These are phyloP conservation scores for Furcifer pardalis DNA, from an alignment of 2,797 vertebrate genomes.

Conservation along the genomic window DNA sequence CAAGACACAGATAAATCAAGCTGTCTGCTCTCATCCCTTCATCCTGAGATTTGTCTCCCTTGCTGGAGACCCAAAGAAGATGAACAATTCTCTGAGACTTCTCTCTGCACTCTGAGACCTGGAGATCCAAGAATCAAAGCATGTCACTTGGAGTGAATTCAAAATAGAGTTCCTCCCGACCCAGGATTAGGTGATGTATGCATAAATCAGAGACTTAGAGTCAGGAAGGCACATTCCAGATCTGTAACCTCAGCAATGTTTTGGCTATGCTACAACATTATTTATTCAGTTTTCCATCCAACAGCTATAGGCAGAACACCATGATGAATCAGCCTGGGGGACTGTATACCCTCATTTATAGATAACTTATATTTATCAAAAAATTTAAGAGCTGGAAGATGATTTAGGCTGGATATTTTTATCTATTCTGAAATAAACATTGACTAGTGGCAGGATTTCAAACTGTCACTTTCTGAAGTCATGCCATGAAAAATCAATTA, in stretches of 20 bases:
- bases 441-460: neutral
- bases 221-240: too few relatives aligned
- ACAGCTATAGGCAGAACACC: neutral
- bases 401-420: neutral
- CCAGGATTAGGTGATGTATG: too few relatives aligned
- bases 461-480: conserved; percentile 31
- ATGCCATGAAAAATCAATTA: conserved; percentile 34
- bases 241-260: neutral
- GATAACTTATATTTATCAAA: neutral
- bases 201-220: too few relatives aligned
- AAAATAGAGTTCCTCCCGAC: too few relatives aligned
- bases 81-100: too few relatives aligned
- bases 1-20: too few relatives aligned
- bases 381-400: neutral
- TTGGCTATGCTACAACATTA: neutral
- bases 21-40: too few relatives aligned
- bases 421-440: neutral
- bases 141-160: too few relatives aligned
- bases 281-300: neutral
- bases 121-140: too few relatives aligned
- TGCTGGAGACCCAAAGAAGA: too few relatives aligned
- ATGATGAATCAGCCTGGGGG: neutral
- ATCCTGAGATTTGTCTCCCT: too few relatives aligned
- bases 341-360: neutral
- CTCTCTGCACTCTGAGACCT: too few relatives aligned